Conservation (phyloP, 2,113 vertebrate species). For the Mustelus asterias region DNA sequence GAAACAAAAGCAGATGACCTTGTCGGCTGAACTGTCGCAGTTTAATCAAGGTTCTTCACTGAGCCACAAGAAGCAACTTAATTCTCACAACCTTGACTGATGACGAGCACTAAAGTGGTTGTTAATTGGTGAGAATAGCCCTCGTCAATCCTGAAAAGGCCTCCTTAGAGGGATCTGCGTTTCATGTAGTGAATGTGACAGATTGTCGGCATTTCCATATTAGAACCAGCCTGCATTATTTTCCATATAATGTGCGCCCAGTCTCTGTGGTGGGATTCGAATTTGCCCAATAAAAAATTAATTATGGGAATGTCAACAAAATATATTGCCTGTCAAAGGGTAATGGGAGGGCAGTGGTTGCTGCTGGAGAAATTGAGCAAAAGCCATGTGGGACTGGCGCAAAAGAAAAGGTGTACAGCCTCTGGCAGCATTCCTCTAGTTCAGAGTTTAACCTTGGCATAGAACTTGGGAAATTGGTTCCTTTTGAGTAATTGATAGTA, state of each 20-base stretch:
- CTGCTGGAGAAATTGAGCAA: conserved; percentile 17
- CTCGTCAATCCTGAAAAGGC: conserved; percentile 36
- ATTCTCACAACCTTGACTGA: conserved; percentile 39
- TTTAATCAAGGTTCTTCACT: conserved; percentile 45
- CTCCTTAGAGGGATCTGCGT: conserved; percentile 37
- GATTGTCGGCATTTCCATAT: conserved; percentile 40
- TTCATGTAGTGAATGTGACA: conserved; percentile 44
- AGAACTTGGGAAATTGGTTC: conserved; percentile 35
- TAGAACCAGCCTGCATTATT: conserved; percentile 10
- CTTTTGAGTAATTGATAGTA: conserved; percentile 32
- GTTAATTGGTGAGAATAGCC: conserved; percentile 42
- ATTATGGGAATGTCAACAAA: conserved; percentile 34
- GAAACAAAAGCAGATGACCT: conserved; percentile 40
- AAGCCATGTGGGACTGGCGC: conserved; percentile 33
- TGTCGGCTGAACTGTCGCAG: conserved; percentile 40
- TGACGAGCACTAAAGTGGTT: conserved; percentile 42
- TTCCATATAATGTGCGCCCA: conserved; percentile 9
- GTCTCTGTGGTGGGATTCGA: conserved; percentile 31
- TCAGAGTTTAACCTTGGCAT: conserved; percentile 32
- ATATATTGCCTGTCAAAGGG: conserved; percentile 35
- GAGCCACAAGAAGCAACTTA: conserved; percentile 42
- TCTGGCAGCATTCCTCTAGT: conserved; percentile 27
- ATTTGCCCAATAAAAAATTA: conserved; percentile 36
- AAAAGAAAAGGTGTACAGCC: conserved; percentile 28
- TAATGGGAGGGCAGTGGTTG: conserved; percentile 31